These are phyloP conservation scores for Cotesia vestalis DNA, from an alignment of 1,140 invertebrate genomes.

Conservation along the genomic window DNA sequence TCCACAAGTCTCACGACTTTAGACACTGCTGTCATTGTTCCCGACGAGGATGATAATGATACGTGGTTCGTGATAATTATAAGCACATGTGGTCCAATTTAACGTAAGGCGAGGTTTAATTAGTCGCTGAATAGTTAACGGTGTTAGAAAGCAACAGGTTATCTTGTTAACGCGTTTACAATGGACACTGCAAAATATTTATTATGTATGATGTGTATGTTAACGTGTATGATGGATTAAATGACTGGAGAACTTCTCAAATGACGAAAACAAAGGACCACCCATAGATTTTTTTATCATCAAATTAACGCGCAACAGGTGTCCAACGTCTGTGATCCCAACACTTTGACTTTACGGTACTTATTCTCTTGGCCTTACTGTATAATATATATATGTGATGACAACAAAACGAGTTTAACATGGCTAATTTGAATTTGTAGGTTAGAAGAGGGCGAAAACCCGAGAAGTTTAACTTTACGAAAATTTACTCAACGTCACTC, in stretches of 20 bases:
- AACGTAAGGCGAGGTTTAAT: too few species aligned
- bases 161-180: too few species aligned
- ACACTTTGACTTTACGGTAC: conserved; percentile 27
- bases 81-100: too few species aligned
- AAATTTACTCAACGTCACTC: neutral
- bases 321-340: conserved; percentile 29
- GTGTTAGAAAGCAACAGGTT: too few species aligned
- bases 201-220: too few species aligned
- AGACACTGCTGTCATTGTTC: too few species aligned
- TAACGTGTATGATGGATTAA: too few species aligned
- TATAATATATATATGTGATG: neutral
- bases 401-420: conserved; percentile 16
- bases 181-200: too few species aligned
- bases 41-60: too few species aligned
- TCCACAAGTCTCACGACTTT: too few species aligned
- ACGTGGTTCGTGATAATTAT: too few species aligned
- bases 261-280: conserved; percentile 47
- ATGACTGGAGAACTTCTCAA: conserved; percentile 51
- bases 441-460: neutral
- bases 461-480: neutral
- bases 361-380: neutral
- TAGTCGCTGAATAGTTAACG: too few species aligned
- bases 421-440: conserved; percentile 29
- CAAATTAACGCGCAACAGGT: conserved; percentile 61
- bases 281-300: conserved; percentile 43